These are phyloP conservation scores for Hemicrepidius hirtus DNA, from an alignment of 2,888 invertebrate species.

Conservation along the genomic window DNA sequence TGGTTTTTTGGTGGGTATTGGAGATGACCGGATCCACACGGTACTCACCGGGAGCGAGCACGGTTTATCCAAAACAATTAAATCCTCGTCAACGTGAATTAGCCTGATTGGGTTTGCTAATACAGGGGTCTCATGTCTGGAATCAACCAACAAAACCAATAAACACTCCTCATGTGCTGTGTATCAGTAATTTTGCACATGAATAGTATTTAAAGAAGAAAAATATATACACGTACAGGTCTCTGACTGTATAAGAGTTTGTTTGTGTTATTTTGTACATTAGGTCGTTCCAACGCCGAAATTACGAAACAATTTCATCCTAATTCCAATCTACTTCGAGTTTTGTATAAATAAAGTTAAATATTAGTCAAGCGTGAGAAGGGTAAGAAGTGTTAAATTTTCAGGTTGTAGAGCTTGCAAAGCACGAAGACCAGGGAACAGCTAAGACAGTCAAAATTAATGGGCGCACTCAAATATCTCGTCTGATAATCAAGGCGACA, in stretches of 20 bases:
- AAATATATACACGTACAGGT: slow-evolving; percentile 46
- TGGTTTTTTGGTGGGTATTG: slow-evolving; percentile 64
- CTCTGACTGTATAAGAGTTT: slow-evolving; percentile 41
- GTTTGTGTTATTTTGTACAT: slow-evolving; percentile 15
- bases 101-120: slow-evolving; percentile 86
- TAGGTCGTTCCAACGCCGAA: slow-evolving; percentile 27
- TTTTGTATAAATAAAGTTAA: slow-evolving; percentile 3
- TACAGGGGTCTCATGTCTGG: slow-evolving; percentile 92
- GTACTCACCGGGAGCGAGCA: slow-evolving; percentile 90
- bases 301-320: slow-evolving; percentile 5
- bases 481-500: slow-evolving; percentile 12
- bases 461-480: slow-evolving; percentile 25
- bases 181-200: slow-evolving; percentile 35
- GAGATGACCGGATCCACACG: slow-evolving; percentile 66
- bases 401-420: not conserved
- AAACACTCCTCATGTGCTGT: slow-evolving; percentile 43
- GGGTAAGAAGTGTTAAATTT: slow-evolving; percentile 6
- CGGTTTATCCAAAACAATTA: slow-evolving; percentile 93
- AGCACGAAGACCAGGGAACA: not conserved
- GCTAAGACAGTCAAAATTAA: slow-evolving; percentile 19
- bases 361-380: not conserved
- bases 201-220: slow-evolving; percentile 36
- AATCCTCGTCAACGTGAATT: slow-evolving; percentile 88
- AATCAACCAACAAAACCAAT: slow-evolving; percentile 64
- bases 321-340: not conserved